Percentiles rank a stretch among this genome's conserved stretches.
Evolutionary conservation across 2,888 invertebrate genomes (phyloP).

Genomic region (Agonum fuliginosum): DNA sequence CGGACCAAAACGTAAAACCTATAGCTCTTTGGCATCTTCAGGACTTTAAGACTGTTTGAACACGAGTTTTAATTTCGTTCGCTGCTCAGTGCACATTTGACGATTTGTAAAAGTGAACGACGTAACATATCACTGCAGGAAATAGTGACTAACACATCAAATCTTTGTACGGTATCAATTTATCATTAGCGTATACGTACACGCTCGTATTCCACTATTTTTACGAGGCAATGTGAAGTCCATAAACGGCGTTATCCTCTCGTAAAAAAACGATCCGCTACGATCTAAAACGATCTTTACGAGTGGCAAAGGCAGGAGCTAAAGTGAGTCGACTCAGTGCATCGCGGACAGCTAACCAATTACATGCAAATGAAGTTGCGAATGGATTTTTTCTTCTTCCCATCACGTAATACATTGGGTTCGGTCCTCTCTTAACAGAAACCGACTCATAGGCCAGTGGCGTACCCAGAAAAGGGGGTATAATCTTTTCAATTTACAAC

Average conservation of each 20-base stretch:
- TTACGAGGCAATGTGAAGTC: slow-evolving; percentile 39
- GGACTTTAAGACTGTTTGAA: no score
- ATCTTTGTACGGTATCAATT: slow-evolving; percentile 41
- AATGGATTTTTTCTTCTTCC: slow-evolving; percentile 52
- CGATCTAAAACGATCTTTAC: slow-evolving; percentile 48
- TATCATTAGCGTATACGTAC: slow-evolving; percentile 51
- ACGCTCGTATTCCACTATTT: slow-evolving; percentile 45
- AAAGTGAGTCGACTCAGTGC: neutral
- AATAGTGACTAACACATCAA: slow-evolving; percentile 50
- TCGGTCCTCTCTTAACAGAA: slow-evolving; percentile 1
- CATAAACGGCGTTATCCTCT: slow-evolving; percentile 50
- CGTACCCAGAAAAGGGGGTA: no score
- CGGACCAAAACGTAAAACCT: no score
- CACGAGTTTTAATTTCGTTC: no score
- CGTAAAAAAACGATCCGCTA: slow-evolving; percentile 50
- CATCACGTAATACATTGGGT: slow-evolving; percentile 56
- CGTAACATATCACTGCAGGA: no score
- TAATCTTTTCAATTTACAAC: no score
- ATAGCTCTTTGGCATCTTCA: no score
- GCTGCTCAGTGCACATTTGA: no score
- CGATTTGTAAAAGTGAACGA: no score
- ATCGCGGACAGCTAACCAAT: slow-evolving; percentile 44
- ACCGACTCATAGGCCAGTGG: no score
- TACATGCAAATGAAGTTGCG: slow-evolving; percentile 59
- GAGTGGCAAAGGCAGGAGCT: neutral